Evolutionary conservation across 1,140 invertebrate species (phyloP).

Genomic region (Tachypleus tridentatus): DNA sequence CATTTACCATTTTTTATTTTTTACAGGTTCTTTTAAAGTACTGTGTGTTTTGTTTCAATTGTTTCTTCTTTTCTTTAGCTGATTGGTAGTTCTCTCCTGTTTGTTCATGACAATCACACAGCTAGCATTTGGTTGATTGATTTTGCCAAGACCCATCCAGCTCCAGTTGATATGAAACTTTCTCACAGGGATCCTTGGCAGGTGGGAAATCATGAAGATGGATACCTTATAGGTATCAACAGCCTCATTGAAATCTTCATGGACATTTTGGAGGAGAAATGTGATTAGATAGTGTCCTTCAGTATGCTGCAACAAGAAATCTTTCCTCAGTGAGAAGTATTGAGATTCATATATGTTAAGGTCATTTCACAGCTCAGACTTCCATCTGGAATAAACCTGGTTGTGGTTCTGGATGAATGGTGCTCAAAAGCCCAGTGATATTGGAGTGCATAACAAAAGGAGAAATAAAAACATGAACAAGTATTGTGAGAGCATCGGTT

Average conservation of each 20-base stretch:
- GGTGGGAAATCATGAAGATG: constrained; percentile 96
- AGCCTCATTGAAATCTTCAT: constrained; percentile 41
- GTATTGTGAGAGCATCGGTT: too few species aligned
- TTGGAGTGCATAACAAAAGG: too few species aligned
- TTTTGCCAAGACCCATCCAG: constrained; percentile 85
- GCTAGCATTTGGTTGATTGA: constrained; percentile 95
- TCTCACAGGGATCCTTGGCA: constrained; percentile 75
- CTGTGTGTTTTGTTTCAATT: neutral
- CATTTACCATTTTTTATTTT: neutral
- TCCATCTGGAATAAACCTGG: too few species aligned
- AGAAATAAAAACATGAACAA: too few species aligned
- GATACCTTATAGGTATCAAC: constrained; percentile 79
- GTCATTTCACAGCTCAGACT: too few species aligned
- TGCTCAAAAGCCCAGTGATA: too few species aligned
- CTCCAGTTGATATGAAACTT: constrained; percentile 59
- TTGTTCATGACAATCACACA: constrained; percentile 80
- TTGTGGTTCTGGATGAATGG: too few species aligned
- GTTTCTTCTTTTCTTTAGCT: constrained; percentile 44
- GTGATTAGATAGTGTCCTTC: too few species aligned
- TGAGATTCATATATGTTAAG: too few species aligned
- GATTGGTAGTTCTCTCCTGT: constrained; percentile 91
- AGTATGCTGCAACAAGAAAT: too few species aligned
- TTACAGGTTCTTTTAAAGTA: neutral
- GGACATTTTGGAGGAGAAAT: too few species aligned
- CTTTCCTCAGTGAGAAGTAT: too few species aligned